These are phyloP conservation scores for Zaprionus lineosus DNA, from an alignment of 2,888 invertebrate species.

Conservation along the genomic window DNA sequence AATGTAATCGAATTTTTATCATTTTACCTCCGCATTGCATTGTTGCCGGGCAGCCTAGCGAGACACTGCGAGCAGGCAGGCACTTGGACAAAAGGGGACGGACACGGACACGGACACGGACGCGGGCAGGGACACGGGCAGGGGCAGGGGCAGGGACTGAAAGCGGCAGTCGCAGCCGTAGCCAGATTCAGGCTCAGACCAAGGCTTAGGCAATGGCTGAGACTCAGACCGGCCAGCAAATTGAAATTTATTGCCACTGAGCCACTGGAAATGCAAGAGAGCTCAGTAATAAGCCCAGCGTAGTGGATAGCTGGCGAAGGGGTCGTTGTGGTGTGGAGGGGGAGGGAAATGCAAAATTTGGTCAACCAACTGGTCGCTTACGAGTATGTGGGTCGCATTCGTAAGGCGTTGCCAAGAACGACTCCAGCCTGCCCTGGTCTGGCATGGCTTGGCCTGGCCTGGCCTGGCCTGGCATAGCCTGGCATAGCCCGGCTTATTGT, in stretches of 20 bases:
- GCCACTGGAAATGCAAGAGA: constrained; percentile 75
- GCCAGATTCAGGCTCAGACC: constrained; percentile 3
- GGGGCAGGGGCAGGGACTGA: constrained; percentile 2
- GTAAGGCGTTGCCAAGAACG: constrained; percentile 54
- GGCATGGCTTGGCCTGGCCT: no score
- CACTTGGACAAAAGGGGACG: constrained; percentile 3
- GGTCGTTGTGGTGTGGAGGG: neutral
- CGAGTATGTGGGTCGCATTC: constrained; percentile 74
- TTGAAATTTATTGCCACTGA: constrained; percentile 80
- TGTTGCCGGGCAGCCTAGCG: constrained; percentile 67
- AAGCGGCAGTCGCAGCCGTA: no score
- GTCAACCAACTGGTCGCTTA: constrained; percentile 74
- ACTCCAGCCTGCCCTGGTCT: constrained; percentile 32
- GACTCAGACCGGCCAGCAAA: constrained; percentile 69
- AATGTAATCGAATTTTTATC: constrained; percentile 80
- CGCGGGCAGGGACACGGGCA: neutral
- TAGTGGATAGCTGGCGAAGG: neutral
- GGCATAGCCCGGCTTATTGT: constrained; percentile 48
- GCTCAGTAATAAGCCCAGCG: constrained; percentile 48
- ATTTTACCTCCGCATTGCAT: constrained; percentile 79
- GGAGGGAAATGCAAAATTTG: constrained; percentile 59
- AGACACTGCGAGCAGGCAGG: constrained; percentile 21
- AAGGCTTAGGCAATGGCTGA: constrained; percentile 19
- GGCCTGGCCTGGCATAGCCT: no score
- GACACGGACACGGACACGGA: no score